Base-by-base conservation (phyloP, 2,113 vertebrate genomes). In the Puffinus mauretanicus region DNA sequence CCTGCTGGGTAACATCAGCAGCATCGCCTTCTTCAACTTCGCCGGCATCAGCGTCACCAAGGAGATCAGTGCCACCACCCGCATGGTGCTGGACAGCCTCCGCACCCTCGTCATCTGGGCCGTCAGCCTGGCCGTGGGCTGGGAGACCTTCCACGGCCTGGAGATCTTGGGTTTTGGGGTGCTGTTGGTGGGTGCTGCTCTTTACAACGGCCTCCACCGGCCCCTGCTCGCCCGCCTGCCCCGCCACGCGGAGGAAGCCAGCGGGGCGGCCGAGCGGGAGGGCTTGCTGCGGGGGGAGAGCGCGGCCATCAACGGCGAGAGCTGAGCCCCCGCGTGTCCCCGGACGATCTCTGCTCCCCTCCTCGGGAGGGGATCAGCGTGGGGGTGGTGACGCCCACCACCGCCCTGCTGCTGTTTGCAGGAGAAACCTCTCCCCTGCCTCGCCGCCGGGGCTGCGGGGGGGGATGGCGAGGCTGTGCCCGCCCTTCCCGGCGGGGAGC, bases 11-110 rank as follows among this genome's bases (percentile, higher is more conserved):
- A 99, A 99, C 97, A 98, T 99, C 7, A 97, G 99, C 92, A 99
- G 99, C 98, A 99, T 99, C 20, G 98, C 99, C 89, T 99, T 99
- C 98, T 99, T 99, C 98, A 99, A 99, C 98, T 99, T 99, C 1
- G 99, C 99, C 1, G 99, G 99, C 46, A 98, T 99, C 98, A 99
- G 99, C 4, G 99, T 99, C 95, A 99, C 99, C 64, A 99, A 99
- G 83, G 99, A 99, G 96, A 98, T 99, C 92, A 99, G 99, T 13
- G 99, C 99, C 97, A 99, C 99, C 96, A 99, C 99, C 16, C 98
- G 99, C 73, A 99, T 99, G 99, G 99, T 99, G 80, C 98, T 99
- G 91, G 99, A 99, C 99, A 99, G 99, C 96, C 98, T 99, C 93
- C 98, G 99, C 8, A 99, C 99, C 1, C 85, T 99, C 30, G 98